phyloP scores from a whole-genome alignment of 2,797 vertebrate species.

The Odontamblyopus rebecca region DNA sequence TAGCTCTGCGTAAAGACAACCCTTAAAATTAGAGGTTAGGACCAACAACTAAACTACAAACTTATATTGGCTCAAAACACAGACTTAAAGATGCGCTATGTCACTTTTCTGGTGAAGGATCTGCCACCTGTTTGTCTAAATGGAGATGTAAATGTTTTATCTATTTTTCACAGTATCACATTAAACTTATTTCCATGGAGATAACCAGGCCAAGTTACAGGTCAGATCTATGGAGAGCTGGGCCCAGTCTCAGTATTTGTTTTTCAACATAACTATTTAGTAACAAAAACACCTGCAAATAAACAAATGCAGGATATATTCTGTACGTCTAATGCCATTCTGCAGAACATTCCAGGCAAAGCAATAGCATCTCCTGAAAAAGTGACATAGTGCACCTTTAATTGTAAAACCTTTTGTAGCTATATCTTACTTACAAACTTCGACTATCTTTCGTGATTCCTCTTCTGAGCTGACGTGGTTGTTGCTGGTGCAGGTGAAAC shows the following conservation, averaged over 20 bases:
- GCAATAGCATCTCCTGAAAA: neutral
- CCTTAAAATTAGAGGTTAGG: neutral
- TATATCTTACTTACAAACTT: slow-evolving; percentile 38
- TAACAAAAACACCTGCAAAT: neutral
- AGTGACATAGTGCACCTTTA: neutral
- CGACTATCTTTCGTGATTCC: neutral
- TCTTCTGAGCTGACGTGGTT: slow-evolving; percentile 50
- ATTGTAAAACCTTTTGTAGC: neutral
- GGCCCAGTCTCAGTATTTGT: neutral
- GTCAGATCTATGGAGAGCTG: neutral
- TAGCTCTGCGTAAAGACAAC: neutral
- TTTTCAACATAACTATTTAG: neutral
- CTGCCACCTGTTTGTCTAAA: neutral
- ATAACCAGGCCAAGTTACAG: too few species aligned
- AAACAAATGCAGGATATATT: too few species aligned
- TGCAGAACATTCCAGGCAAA: too few species aligned
- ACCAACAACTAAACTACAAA: neutral
- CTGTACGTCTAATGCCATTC: too few species aligned
- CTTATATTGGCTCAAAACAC: neutral
- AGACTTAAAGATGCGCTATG: neutral
- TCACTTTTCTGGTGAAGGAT: neutral
- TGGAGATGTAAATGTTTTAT: neutral
- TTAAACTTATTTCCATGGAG: too few species aligned
- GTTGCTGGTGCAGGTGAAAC: slow-evolving; percentile 37
- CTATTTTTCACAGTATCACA: too few species aligned